Conservation (phyloP, 2,113 vertebrate genomes). For the Acrocephalus kingi region DNA sequence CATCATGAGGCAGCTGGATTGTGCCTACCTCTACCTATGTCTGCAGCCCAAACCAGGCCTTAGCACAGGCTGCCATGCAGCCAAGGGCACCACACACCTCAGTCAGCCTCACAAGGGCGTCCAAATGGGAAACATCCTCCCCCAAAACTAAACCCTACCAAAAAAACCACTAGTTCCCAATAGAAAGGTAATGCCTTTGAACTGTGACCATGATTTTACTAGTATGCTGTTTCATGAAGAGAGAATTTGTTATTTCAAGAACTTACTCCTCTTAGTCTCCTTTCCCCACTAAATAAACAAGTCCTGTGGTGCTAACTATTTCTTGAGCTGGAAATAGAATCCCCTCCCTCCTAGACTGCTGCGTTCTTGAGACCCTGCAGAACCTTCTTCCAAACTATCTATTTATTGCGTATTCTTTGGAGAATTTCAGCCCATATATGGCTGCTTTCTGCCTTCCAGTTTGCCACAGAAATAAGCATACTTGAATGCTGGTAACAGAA, state of each 20-base stretch:
- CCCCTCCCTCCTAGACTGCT: neutral
- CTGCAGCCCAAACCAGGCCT: neutral
- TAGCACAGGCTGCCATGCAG: neutral
- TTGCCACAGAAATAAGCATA: neutral
- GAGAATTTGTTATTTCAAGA: neutral
- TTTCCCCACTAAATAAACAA: neutral
- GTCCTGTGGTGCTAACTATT: neutral
- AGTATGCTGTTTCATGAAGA: neutral
- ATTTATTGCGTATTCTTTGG: conserved; percentile 36
- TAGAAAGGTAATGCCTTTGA: neutral
- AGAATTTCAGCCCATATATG: conserved; percentile 39
- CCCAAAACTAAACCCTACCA: neutral
- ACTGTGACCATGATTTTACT: neutral
- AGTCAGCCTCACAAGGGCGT: rapidly evolving
- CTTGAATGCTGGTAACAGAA: neutral
- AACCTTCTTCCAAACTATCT: conserved; percentile 5
- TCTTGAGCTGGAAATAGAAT: conserved; percentile 1
- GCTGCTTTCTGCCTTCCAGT: neutral
- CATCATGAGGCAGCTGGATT: neutral
- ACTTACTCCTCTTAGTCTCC: neutral
- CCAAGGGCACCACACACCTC: rapidly evolving
- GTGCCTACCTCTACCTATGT: neutral
- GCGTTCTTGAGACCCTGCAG: neutral
- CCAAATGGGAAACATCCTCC: neutral
- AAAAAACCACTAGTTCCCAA: neutral